A percentile compares a stretch with the other conserved stretches of the same genome.
These are phyloP conservation scores for Cyanoderma ruficeps DNA, from an alignment of 2,113 vertebrate genomes.

Conservation along the genomic window DNA sequence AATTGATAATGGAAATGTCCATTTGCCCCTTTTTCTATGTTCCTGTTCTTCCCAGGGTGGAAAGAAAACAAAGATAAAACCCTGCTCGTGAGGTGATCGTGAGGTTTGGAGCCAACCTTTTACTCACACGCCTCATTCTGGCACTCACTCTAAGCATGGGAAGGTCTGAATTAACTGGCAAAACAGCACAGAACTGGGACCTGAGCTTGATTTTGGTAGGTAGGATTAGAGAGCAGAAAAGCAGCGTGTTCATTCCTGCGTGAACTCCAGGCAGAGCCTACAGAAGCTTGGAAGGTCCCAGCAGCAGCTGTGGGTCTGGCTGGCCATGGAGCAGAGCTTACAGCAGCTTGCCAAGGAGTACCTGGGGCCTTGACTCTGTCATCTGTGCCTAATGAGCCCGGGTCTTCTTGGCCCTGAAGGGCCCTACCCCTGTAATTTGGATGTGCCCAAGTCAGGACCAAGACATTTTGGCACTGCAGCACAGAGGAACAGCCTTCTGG, in stretches of 20 bases:
- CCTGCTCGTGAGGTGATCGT: neutral
- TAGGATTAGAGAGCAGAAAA: neutral
- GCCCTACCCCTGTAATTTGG: neutral
- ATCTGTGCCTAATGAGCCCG: neutral
- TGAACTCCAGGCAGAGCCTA: neutral
- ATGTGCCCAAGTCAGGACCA: accelerated
- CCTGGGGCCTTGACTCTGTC: neutral
- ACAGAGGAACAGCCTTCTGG: neutral
- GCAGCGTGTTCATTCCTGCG: neutral
- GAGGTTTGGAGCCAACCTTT: neutral
- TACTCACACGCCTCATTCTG: neutral
- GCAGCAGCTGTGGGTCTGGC: conserved; percentile 13
- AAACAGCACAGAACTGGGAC: neutral
- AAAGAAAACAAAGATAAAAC: neutral
- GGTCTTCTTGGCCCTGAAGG: neutral
- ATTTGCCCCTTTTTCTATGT: neutral
- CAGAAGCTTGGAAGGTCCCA: conserved; percentile 1
- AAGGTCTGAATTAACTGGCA: neutral
- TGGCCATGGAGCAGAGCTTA: neutral
- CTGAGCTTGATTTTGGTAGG: neutral
- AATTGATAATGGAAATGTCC: neutral
- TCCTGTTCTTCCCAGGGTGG: neutral
- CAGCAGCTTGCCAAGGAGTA: neutral
- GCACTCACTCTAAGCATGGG: accelerated
- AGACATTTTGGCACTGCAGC: neutral